A percentile compares a stretch with the other conserved stretches of the same genome.
Conservation (phyloP, 2,113 vertebrate genomes). For the Larimichthys polyactis region DNA sequence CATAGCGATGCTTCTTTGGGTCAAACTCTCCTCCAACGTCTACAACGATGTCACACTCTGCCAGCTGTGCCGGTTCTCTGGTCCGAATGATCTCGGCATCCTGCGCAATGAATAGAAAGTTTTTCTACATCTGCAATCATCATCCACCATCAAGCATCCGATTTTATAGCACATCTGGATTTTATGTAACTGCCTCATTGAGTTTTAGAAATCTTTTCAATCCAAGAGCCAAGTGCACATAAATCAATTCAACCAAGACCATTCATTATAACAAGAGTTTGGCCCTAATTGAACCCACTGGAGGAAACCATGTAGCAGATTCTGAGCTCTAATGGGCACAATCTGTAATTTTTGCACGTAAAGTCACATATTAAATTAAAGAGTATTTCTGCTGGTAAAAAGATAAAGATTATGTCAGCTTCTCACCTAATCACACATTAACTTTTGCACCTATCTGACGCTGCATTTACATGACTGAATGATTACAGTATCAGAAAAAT, state of each 20-base stretch:
- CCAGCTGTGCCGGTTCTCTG: slow-evolving; percentile 86
- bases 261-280: not conserved
- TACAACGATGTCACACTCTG: slow-evolving; percentile 91
- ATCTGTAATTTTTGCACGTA: not conserved
- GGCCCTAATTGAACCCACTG: not conserved
- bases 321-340: not conserved
- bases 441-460: too few species aligned
- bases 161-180: not conserved
- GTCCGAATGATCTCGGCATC: slow-evolving; percentile 92
- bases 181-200: not conserved
- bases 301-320: not conserved
- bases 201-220: not conserved
- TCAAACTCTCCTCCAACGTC: slow-evolving; percentile 95
- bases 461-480: too few species aligned
- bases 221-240: not conserved
- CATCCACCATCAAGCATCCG: not conserved
- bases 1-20: slow-evolving; percentile 90
- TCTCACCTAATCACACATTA: not conserved
- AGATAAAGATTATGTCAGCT: not conserved
- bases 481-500: too few species aligned
- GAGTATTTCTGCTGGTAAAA: not conserved
- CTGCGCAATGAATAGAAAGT: slow-evolving; percentile 72
- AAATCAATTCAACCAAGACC: not conserved
- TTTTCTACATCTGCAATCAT: not conserved
- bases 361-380: not conserved